phyloP scores from a whole-genome alignment of 2,113 vertebrate species.

The Myotis davidii region DNA sequence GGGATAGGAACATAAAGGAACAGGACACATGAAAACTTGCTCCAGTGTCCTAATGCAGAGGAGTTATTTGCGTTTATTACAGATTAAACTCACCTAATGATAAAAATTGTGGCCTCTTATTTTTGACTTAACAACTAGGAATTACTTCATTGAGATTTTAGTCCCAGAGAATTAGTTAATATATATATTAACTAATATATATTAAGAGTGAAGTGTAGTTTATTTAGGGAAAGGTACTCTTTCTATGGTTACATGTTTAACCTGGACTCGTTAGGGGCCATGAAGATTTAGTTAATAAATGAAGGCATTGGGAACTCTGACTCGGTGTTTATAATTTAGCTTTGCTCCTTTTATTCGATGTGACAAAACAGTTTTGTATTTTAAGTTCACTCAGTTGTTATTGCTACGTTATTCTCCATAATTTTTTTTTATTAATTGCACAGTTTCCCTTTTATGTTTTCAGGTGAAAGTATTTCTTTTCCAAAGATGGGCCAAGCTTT shows the following conservation, averaged over 20 bases:
- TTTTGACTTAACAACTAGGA: constrained; percentile 73
- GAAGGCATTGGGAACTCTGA: constrained; percentile 33
- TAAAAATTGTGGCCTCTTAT: constrained; percentile 66
- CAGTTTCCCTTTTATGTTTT: constrained; percentile 34
- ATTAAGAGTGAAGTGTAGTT: constrained; percentile 43
- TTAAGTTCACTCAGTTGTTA: background rate
- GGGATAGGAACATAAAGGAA: background rate
- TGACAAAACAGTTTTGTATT: background rate
- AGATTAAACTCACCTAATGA: constrained; percentile 61
- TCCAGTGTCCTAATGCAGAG: constrained; percentile 37
- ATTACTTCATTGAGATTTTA: constrained; percentile 60
- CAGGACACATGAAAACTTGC: background rate
- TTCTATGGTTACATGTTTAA: constrained; percentile 56
- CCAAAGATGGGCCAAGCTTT: background rate
- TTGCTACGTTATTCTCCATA: background rate
- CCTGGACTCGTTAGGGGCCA: constrained; percentile 45
- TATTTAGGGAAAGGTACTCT: constrained; percentile 60
- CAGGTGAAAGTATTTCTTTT: background rate
- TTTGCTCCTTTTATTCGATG: constrained; percentile 8
- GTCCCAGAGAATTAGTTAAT: constrained; percentile 42
- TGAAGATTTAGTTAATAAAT: constrained; percentile 40
- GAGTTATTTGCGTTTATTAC: background rate
- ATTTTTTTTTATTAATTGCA: constrained; percentile 37
- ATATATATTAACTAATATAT: constrained; percentile 19
- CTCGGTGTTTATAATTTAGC: constrained; percentile 38